Conservation (phyloP, 2,113 vertebrate species). For the Eclectus roratus region DNA sequence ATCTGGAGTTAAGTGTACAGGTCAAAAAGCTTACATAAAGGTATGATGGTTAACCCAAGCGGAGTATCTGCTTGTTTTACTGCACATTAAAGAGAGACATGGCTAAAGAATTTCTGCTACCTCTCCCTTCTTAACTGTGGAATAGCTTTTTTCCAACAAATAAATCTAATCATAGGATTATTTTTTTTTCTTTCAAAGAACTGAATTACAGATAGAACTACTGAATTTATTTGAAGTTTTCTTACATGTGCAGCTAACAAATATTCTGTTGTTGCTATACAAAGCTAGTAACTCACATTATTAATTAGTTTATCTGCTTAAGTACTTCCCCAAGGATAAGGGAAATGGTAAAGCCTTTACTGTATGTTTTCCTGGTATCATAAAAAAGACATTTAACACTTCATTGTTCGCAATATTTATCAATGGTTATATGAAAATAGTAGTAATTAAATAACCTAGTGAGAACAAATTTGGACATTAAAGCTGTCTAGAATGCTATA, state of each 20-base stretch:
- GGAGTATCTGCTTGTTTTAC: neutral
- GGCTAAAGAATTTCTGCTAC: neutral
- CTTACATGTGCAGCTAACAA: neutral
- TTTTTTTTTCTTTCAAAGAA: neutral
- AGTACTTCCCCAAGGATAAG: constrained; percentile 9
- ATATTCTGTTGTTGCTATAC: neutral
- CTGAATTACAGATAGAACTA: neutral
- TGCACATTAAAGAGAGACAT: neutral
- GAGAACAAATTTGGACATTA: neutral
- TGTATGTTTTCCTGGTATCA: neutral
- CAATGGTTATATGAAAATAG: neutral
- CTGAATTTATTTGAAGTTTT: constrained; percentile 5
- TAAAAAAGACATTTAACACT: neutral
- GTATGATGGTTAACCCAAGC: neutral
- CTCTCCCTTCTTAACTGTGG: neutral
- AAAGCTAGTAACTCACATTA: neutral
- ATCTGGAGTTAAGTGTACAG: neutral
- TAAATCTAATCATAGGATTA: neutral
- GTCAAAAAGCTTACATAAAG: neutral
- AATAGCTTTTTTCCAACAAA: neutral
- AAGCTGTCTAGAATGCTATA: neutral
- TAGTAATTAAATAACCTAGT: neutral
- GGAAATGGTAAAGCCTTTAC: neutral
- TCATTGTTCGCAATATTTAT: constrained; percentile 17
- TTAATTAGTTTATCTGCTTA: constrained; percentile 28